phyloP scores from a whole-genome alignment of 2,797 vertebrate species.

The Phoebastria nigripes region DNA sequence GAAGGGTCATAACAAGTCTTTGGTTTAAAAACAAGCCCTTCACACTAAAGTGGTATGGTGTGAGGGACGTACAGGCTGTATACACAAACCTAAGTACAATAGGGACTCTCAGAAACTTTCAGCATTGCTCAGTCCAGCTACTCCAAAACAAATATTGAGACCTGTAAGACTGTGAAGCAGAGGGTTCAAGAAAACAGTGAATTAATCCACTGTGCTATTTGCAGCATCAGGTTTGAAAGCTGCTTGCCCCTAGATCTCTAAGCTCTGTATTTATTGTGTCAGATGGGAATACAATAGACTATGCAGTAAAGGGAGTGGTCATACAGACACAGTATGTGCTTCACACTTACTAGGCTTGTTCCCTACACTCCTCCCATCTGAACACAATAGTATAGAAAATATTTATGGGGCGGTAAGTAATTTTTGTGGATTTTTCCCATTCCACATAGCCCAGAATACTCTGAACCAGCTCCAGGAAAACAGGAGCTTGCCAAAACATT shows the following conservation, averaged over 20 bases:
- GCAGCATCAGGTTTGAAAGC: not conserved
- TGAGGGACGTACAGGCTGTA: not conserved
- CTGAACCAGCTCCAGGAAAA: slow-evolving; percentile 27
- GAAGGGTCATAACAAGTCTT: not conserved
- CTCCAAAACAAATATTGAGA: not conserved
- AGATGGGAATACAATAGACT: not conserved
- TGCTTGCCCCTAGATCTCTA: not conserved
- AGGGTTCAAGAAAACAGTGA: not conserved
- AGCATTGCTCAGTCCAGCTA: not conserved
- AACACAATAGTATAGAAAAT: not conserved
- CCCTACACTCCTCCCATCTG: not conserved
- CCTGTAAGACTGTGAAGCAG: not conserved
- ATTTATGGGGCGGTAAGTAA: not conserved
- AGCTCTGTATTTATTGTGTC: not conserved
- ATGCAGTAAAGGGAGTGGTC: not conserved
- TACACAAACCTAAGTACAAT: not conserved
- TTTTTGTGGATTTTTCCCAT: slow-evolving; percentile 24
- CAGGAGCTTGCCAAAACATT: slow-evolving; percentile 43
- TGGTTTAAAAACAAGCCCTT: not conserved
- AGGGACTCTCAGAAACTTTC: not conserved
- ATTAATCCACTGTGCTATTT: not conserved
- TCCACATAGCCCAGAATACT: not conserved
- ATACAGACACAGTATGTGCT: not conserved
- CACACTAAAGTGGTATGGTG: not conserved
- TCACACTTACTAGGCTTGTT: not conserved